A percentile compares a stretch with the other conserved stretches of the same genome.
Conservation (phyloP, 2,888 invertebrate genomes). For the Drosophila colorata region DNA sequence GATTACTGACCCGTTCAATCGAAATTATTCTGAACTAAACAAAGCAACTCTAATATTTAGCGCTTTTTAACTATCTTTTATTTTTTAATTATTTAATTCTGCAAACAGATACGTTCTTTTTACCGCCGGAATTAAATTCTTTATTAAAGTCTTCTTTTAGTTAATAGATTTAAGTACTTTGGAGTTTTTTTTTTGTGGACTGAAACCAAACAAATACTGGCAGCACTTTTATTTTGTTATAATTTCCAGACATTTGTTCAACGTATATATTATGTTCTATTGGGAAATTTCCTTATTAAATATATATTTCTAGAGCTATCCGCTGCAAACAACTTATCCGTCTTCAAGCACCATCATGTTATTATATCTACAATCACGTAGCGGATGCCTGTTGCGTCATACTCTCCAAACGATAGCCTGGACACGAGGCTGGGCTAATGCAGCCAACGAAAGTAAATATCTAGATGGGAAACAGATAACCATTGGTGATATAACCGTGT, state of each 20-base stretch:
- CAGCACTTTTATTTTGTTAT: background rate
- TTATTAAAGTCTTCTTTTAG: too few species aligned
- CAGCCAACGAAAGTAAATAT: constrained; percentile 16
- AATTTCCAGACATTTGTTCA: background rate
- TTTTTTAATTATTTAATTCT: too few species aligned
- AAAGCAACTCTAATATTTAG: too few species aligned
- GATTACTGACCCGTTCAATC: too few species aligned
- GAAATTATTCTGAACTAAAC: too few species aligned
- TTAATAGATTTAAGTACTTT: too few species aligned
- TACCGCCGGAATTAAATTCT: too few species aligned
- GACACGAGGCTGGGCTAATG: constrained; percentile 45
- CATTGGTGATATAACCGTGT: constrained; percentile 91
- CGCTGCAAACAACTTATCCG: background rate
- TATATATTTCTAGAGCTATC: background rate
- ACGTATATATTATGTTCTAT: background rate
- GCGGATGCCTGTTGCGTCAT: constrained; percentile 59
- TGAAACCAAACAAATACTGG: background rate
- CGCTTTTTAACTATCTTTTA: too few species aligned
- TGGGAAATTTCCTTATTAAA: too few species aligned
- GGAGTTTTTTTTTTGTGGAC: too few species aligned
- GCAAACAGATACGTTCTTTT: too few species aligned
- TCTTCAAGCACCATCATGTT: constrained; percentile 32
- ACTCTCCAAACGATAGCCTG: constrained; percentile 17
- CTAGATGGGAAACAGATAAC: constrained; percentile 87
- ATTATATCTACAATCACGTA: constrained; percentile 25